These are phyloP conservation scores for Ectobius pallidus DNA, from an alignment of 2,888 invertebrate genomes.

Conservation along the genomic window DNA sequence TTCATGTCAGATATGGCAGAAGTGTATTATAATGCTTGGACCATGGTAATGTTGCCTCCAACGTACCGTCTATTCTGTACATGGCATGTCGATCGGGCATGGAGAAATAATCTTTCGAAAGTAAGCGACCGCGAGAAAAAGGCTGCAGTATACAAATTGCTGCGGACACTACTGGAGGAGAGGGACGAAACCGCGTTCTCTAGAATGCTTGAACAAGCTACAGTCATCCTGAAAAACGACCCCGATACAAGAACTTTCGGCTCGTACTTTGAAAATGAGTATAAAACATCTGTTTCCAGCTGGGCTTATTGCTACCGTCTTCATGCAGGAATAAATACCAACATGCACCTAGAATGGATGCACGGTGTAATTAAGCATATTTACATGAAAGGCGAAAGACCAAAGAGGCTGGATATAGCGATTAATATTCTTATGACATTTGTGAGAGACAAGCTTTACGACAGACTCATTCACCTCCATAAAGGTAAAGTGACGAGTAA, in stretches of 20 bases:
- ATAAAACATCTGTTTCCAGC: too few species aligned
- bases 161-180: slow-evolving; percentile 42
- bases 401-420: slow-evolving; percentile 45
- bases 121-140: too few species aligned
- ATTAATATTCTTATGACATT: slow-evolving; percentile 45
- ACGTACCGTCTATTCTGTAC: slow-evolving; percentile 33
- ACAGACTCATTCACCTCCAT: slow-evolving; percentile 43
- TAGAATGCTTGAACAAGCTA: too few species aligned
- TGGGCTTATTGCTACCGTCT: too few species aligned
- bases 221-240: slow-evolving; percentile 35
- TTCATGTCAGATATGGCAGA: slow-evolving; percentile 44
- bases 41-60: slow-evolving; percentile 29
- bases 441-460: slow-evolving; percentile 45
- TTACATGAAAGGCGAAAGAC: slow-evolving; percentile 45
- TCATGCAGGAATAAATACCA: too few species aligned
- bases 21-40: slow-evolving; percentile 42
- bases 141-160: slow-evolving; percentile 38
- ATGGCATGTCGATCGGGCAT: slow-evolving; percentile 41
- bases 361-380: too few species aligned
- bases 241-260: slow-evolving; percentile 42
- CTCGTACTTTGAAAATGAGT: too few species aligned
- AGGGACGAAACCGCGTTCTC: slow-evolving; percentile 38
- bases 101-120: slow-evolving; percentile 46
- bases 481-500: slow-evolving; percentile 47
- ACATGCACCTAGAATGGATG: too few species aligned